Evolutionary conservation across 2,797 vertebrate species (phyloP).

Genomic region (Antennarius maculatus): DNA sequence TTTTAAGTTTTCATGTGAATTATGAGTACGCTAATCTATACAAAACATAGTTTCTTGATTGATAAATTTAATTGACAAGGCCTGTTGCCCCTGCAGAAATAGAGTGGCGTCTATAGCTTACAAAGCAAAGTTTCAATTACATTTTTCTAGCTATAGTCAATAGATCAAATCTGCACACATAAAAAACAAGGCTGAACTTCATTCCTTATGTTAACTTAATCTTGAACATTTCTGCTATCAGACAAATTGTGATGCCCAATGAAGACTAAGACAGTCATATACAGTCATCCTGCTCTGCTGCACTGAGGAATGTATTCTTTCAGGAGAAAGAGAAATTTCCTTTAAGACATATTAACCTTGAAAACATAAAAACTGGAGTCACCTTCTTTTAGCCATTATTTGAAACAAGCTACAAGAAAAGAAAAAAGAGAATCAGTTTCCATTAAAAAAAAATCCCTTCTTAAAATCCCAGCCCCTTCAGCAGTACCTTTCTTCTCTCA

Average conservation of each 20-base stretch:
- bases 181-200: constrained; percentile 21
- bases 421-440: background rate
- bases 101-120: background rate
- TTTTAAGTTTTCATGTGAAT: constrained; percentile 52
- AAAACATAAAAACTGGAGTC: background rate
- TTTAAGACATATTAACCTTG: no score
- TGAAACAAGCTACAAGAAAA: background rate
- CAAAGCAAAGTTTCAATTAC: background rate
- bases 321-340: background rate
- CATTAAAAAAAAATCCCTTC: background rate
- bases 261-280: constrained; percentile 8
- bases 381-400: background rate
- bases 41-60: constrained; percentile 33
- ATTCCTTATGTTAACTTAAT: constrained; percentile 31
- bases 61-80: constrained; percentile 12
- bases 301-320: background rate
- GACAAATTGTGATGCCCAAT: constrained; percentile 42
- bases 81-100: background rate
- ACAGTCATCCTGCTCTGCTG: constrained; percentile 18
- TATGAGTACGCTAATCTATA: constrained; percentile 53
- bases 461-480: constrained; percentile 5
- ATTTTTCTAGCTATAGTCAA: background rate
- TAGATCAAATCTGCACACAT: background rate
- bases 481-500: constrained; percentile 28
- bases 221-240: constrained; percentile 8